Evolutionary conservation across 2,888 invertebrate genomes (phyloP).

Genomic region (Margaritifera margaritifera): DNA sequence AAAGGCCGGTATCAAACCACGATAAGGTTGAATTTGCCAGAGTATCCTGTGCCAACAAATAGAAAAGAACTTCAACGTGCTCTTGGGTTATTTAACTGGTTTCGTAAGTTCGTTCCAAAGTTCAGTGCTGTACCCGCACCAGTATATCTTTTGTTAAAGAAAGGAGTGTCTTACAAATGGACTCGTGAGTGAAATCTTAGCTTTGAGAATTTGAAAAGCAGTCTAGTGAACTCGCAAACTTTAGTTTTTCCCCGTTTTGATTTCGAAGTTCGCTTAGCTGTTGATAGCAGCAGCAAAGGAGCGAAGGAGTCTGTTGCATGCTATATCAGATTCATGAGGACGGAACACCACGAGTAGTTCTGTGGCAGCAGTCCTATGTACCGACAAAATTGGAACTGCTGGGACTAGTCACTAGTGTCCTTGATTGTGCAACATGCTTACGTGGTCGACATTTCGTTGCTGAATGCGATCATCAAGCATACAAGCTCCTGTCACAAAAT

Average conservation of each 20-base stretch:
- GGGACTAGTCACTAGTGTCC: slow-evolving; percentile 12
- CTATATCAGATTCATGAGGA: slow-evolving; percentile 14
- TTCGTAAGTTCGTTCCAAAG: too few species aligned
- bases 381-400: slow-evolving; percentile 20
- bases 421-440: slow-evolving; percentile 14
- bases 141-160: slow-evolving; percentile 23
- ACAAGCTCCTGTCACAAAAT: slow-evolving; percentile 18
- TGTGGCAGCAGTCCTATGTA: slow-evolving; percentile 13
- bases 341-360: slow-evolving; percentile 7
- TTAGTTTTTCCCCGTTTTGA: slow-evolving; percentile 35
- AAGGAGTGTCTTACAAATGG: slow-evolving; percentile 21
- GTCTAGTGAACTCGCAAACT: slow-evolving; percentile 20
- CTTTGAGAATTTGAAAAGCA: slow-evolving; percentile 24
- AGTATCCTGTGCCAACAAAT: slow-evolving; percentile 22
- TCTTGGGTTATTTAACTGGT: too few species aligned
- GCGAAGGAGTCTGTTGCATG: slow-evolving; percentile 31
- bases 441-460: slow-evolving; percentile 13
- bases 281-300: slow-evolving; percentile 26
- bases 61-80: slow-evolving; percentile 7
- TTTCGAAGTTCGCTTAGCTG: slow-evolving; percentile 26
- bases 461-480: slow-evolving; percentile 23
- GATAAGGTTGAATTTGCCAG: slow-evolving; percentile 17
- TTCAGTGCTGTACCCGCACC: slow-evolving; percentile 3
- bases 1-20: slow-evolving; percentile 25
- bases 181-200: slow-evolving; percentile 6